Evolutionary conservation across 2,797 vertebrate species (phyloP), one percentile per base, ranked within the genome.

Genomic region (Neosalanx taihuensis): DNA sequence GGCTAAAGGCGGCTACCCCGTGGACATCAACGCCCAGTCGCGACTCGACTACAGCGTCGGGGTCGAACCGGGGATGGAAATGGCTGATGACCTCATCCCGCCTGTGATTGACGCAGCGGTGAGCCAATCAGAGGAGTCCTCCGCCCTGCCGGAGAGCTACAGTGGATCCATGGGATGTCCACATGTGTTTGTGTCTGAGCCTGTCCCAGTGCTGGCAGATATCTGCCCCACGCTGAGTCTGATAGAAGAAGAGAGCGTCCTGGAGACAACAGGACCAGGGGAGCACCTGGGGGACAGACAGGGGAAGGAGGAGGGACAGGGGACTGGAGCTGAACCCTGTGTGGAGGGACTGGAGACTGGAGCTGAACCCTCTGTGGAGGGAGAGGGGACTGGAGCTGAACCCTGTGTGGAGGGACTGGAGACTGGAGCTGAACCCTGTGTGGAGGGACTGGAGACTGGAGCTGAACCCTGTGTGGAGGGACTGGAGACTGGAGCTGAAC

Each of bases 1-100:
- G 0, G 80, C 81, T 0, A 90, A 91, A 67, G 86, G 90, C 49
- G 90, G 89, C 0, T 89, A 89, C 73, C 90, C 89, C 0, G 86
- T 90, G 0, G 89, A 90, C 80, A 79, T 89, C 49, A 80, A 49
- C 13, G 46, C 75, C 53, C 84, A 86, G 15, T 83, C 87, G 0
- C 69, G 77, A 0, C 0, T 79, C 1, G 88, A 88, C 49, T 13
- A 89, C 73, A 79, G 81, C 0, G 74, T 49, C 79, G 61, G 78
- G 0, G 72, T 74, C 23, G 83, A 76, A 41, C 68, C 86, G 1
- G 86, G 88, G 15, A 17, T 82, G 12, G 83, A n/a, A 46, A 79
- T 79, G 7, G 69, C 71, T 0, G 72, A 53, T 9, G 4, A 75
- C 66, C 74, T 87, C 2, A 62, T 81, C 0, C 83, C 83, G 20